phyloP scores from a whole-genome alignment of 2,888 invertebrate species.

The Gastracanthus pulcherrimus region DNA sequence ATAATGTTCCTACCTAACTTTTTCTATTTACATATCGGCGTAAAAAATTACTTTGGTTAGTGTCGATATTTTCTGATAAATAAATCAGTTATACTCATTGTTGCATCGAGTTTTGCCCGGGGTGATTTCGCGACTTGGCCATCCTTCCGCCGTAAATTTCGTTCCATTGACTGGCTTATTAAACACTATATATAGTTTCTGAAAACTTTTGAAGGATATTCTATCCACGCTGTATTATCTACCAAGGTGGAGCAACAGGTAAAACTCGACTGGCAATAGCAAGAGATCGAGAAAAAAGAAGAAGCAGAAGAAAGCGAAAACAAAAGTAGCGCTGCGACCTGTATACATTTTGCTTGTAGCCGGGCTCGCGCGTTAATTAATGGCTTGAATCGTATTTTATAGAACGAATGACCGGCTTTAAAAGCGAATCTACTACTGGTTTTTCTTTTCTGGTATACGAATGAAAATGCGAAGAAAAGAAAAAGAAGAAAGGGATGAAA shows the following conservation, averaged over 20 bases:
- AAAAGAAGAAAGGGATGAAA: not conserved
- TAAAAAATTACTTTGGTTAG: not conserved
- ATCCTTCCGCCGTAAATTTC: not conserved
- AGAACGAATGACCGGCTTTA: not conserved
- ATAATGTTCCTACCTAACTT: not conserved
- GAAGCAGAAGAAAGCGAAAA: not conserved
- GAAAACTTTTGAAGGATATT: constrained; percentile 6
- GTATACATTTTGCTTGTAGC: not conserved
- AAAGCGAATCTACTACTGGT: not conserved
- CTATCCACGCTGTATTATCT: not conserved
- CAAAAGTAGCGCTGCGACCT: not conserved
- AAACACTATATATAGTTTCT: not conserved
- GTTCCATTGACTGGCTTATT: not conserved
- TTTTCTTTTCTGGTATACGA: not conserved
- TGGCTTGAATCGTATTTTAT: not conserved
- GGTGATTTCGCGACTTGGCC: not conserved
- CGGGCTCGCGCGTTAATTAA: constrained; percentile 5
- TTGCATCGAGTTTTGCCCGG: not conserved
- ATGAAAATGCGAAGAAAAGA: not conserved
- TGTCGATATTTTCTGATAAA: not conserved
- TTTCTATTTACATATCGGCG: not conserved
- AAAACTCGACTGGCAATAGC: constrained; percentile 5
- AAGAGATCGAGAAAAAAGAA: not conserved
- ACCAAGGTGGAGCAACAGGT: constrained; percentile 23
- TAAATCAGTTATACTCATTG: not conserved